A percentile compares a stretch with the other conserved stretches of the same genome.
Conservation (phyloP, 2,797 vertebrate species). For the Enteromius thamalakanensis region DNA sequence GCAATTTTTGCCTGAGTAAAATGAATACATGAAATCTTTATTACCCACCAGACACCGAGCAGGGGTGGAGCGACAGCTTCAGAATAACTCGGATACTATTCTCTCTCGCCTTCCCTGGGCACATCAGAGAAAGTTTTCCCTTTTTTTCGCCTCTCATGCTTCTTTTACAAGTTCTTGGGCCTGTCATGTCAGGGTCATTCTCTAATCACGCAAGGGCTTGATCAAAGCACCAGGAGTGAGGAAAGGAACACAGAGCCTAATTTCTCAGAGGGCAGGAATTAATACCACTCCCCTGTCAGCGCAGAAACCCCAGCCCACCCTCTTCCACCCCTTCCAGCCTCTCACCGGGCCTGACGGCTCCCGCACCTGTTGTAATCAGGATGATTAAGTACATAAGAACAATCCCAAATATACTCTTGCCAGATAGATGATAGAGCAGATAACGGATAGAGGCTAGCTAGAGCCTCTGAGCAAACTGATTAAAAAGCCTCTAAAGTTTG, state of each 20-base stretch:
- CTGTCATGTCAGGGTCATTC: slow-evolving; percentile 79
- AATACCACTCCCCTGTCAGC: slow-evolving; percentile 70
- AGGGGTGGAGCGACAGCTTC: slow-evolving; percentile 74
- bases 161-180: slow-evolving; percentile 72
- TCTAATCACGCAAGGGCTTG: slow-evolving; percentile 78
- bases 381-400: slow-evolving; percentile 69
- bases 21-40: slow-evolving; percentile 87
- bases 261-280: slow-evolving; percentile 76
- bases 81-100: slow-evolving; percentile 75
- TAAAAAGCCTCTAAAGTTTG: slow-evolving; percentile 70
- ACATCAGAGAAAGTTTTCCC: slow-evolving; percentile 62
- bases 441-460: slow-evolving; percentile 69
- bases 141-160: slow-evolving; percentile 19
- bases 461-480: slow-evolving; percentile 68
- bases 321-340: slow-evolving; percentile 52
- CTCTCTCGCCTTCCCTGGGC: slow-evolving; percentile 71
- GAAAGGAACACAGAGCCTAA: slow-evolving; percentile 66
- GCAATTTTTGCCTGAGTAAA: slow-evolving; percentile 79
- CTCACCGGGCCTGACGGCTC: slow-evolving; percentile 51
- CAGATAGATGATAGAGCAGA: slow-evolving; percentile 70
- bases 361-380: slow-evolving; percentile 70
- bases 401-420: slow-evolving; percentile 58
- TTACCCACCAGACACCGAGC: slow-evolving; percentile 80
- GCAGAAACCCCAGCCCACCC: slow-evolving; percentile 43
- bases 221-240: slow-evolving; percentile 77